Conservation (phyloP, 2,113 vertebrate genomes). For the Mesitornis unicolor region DNA sequence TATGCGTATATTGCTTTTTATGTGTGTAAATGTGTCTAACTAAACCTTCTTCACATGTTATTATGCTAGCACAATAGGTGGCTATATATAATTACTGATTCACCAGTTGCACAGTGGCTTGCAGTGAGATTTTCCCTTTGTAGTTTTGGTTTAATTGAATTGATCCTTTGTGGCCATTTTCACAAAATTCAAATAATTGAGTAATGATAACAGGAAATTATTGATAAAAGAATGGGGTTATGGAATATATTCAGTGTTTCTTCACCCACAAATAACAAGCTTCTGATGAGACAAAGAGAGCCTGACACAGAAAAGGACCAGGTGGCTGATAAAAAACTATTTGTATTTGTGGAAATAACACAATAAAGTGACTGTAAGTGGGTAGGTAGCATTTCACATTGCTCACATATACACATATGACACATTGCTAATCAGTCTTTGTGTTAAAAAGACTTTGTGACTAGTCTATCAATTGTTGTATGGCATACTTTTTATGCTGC, state of each 20-base stretch:
- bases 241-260: conserved; percentile 19
- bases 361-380: neutral
- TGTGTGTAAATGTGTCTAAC: conserved; percentile 51
- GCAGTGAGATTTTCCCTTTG: conserved; percentile 26
- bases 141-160: conserved; percentile 45
- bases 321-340: conserved; percentile 18
- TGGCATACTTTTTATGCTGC: neutral
- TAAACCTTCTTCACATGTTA: conserved; percentile 40
- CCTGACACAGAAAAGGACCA: conserved; percentile 12
- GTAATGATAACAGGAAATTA: conserved; percentile 52
- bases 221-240: conserved; percentile 16
- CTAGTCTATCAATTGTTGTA: neutral
- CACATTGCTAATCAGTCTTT: neutral
- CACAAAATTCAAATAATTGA: conserved; percentile 52
- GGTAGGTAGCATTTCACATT: neutral
- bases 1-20: conserved; percentile 31
- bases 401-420: neutral
- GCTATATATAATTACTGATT: conserved; percentile 50
- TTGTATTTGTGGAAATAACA: conserved; percentile 47
- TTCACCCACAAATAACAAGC: neutral
- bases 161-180: conserved; percentile 29
- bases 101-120: conserved; percentile 19
- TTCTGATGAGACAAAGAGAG: conserved; percentile 16
- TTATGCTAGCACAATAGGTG: conserved; percentile 51
- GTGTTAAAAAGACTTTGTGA: neutral